Conservation (phyloP, 35 echinoderm and acorn worm species). For the Ptychodera flava region DNA sequence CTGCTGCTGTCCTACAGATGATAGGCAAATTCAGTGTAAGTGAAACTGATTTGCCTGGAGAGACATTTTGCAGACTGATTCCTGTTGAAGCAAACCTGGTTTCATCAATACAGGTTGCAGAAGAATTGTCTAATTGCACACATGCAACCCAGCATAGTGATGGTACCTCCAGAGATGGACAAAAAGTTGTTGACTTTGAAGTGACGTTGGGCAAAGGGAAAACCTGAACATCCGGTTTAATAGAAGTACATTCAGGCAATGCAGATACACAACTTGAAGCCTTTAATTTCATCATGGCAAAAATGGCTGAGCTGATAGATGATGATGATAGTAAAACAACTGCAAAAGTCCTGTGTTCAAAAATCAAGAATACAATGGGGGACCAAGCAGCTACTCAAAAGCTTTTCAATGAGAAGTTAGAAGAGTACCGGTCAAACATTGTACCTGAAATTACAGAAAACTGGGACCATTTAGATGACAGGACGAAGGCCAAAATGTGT, state of each 20-base stretch:
- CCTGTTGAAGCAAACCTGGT: neutral
- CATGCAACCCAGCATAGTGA: slow-evolving; percentile 21
- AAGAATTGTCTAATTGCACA: neutral
- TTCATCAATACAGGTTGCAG: slow-evolving; percentile 10
- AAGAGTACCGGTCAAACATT: neutral
- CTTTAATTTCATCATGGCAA: slow-evolving; percentile 21
- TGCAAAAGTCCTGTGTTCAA: neutral
- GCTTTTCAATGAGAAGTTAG: neutral
- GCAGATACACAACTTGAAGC: slow-evolving; percentile 8
- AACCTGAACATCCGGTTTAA: slow-evolving; percentile 2
- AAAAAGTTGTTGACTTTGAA: slow-evolving; percentile 28
- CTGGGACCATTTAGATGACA: neutral
- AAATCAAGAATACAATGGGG: slow-evolving; percentile 3
- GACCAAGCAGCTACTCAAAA: neutral
- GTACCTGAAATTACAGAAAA: neutral
- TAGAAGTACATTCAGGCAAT: slow-evolving; percentile 11
- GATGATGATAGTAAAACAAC: neutral
- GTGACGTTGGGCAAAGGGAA: slow-evolving; percentile 6
- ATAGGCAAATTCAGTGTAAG: neutral
- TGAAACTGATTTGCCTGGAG: slow-evolving; percentile 1
- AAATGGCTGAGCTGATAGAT: neutral
- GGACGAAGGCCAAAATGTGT: neutral
- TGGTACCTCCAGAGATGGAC: neutral
- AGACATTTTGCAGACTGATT: neutral
- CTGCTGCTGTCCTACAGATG: neutral